Evolutionary conservation across 2,888 invertebrate genomes (phyloP).

Genomic region (Ophion ellenae): DNA sequence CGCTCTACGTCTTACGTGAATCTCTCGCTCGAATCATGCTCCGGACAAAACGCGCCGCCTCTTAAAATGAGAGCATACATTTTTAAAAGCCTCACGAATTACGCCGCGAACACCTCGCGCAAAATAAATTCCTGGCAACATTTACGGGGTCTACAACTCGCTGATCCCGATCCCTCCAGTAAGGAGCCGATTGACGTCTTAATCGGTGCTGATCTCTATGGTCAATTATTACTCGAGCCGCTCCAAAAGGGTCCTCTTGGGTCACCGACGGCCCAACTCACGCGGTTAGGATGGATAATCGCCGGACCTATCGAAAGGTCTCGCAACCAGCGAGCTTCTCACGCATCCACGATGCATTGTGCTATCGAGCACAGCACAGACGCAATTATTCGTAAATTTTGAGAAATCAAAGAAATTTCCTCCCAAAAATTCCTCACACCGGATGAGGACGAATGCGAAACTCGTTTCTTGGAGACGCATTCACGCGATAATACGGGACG

Average conservation of each 20-base stretch:
- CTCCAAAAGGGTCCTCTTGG: constrained; percentile 10
- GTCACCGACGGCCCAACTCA: constrained; percentile 47
- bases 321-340: neutral
- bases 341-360: constrained; percentile 19
- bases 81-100: constrained; percentile 8
- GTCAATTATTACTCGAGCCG: constrained; percentile 15
- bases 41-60: neutral
- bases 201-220: constrained; percentile 58
- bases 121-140: neutral
- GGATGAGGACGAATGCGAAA: constrained; percentile 65
- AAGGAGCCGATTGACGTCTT: constrained; percentile 46
- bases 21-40: constrained; percentile 4
- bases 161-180: constrained; percentile 3
- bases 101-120: neutral
- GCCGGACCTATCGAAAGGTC: constrained; percentile 30
- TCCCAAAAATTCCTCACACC: constrained; percentile 59
- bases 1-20: constrained; percentile 3
- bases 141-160: neutral
- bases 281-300: constrained; percentile 60
- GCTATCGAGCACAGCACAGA: constrained; percentile 9
- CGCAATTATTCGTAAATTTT: constrained; percentile 56
- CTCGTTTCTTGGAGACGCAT: constrained; percentile 67
- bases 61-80: neutral
- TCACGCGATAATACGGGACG: constrained; percentile 62
- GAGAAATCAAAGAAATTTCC: constrained; percentile 70